Evolutionary conservation across 2,888 invertebrate genomes (phyloP).

Genomic region (Cylloceria caligata): DNA sequence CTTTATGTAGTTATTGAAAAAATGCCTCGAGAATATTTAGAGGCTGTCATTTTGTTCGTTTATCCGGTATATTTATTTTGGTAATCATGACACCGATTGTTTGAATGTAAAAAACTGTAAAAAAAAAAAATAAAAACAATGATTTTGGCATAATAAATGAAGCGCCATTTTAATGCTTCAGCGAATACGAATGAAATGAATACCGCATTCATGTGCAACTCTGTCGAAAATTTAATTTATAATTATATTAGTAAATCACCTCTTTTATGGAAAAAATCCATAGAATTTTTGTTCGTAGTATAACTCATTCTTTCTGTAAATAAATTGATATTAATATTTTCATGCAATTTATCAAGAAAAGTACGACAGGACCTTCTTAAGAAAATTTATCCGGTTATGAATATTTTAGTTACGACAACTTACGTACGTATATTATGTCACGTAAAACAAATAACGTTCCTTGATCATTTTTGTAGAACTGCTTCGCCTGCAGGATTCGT

Average conservation of each 20-base stretch:
- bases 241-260: no score
- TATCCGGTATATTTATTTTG: background rate
- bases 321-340: background rate
- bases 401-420: background rate
- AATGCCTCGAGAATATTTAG: background rate
- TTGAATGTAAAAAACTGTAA: background rate
- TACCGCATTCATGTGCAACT: no score
- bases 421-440: background rate
- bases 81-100: background rate
- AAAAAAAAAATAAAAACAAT: background rate
- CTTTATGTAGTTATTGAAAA: no score
- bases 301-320: no score
- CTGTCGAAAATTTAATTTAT: no score
- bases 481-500: background rate
- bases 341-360: background rate
- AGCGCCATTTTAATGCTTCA: no score
- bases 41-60: background rate
- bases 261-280: no score
- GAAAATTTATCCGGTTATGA: constrained; percentile 4
- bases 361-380: background rate
- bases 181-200: no score
- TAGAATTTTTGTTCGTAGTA: no score
- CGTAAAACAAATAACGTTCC: background rate
- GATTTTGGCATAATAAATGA: no score
- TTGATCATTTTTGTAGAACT: background rate